Conservation (phyloP, 2,113 vertebrate genomes). For the Peromyscus polionotus region DNA sequence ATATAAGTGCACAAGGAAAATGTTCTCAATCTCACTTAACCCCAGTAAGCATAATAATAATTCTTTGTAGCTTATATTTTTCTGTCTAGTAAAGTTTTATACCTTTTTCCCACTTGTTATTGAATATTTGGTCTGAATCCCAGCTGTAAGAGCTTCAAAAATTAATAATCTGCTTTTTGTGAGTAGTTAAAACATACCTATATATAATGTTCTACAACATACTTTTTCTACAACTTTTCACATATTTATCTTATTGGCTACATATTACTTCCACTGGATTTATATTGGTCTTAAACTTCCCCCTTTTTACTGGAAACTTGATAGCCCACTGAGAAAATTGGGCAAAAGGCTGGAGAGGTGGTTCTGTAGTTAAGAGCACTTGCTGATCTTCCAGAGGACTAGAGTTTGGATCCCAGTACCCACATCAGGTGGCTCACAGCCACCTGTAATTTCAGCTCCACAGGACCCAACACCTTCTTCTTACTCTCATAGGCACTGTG, state of each 20-base stretch:
- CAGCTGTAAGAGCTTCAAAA: neutral
- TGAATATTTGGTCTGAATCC: neutral
- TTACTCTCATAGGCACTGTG: neutral
- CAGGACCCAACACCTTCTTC: neutral
- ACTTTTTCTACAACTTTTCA: conserved; percentile 20
- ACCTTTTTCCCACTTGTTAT: neutral
- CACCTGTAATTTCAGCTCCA: neutral
- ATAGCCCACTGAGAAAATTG: neutral
- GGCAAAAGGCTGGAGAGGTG: neutral
- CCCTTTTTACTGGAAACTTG: neutral
- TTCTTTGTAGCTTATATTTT: neutral
- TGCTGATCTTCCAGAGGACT: neutral
- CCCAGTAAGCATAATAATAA: neutral
- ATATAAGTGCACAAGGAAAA: neutral
- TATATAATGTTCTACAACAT: neutral
- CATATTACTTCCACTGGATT: neutral
- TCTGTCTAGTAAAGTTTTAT: neutral
- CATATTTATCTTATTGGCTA: neutral
- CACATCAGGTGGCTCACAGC: too few species aligned
- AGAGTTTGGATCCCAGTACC: neutral
- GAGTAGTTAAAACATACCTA: neutral
- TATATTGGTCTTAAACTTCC: neutral
- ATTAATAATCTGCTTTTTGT: neutral
- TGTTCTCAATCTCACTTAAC: neutral
- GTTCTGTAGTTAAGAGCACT: neutral